Percentiles rank a stretch among this genome's conserved stretches.
Conservation (phyloP, 1,140 invertebrate species). For the Armadillidium nasatum region DNA sequence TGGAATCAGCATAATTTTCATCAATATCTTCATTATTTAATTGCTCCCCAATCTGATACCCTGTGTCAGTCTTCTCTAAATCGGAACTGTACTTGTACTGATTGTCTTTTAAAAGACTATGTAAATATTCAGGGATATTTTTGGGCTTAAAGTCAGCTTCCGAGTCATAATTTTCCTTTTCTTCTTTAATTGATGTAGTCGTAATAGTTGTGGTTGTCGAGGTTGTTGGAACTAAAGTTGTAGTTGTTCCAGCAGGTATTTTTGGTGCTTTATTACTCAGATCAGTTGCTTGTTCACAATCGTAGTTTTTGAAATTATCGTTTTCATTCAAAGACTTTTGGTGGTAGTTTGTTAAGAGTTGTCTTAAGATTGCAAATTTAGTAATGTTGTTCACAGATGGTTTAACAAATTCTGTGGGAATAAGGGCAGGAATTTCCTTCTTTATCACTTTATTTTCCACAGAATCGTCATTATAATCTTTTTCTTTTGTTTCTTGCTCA, state of each 20-base stretch:
- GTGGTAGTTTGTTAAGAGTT: not conserved
- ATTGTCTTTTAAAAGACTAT: not conserved
- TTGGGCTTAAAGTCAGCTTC: not conserved
- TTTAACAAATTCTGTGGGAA: not conserved
- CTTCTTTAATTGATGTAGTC: not conserved
- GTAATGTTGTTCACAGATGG: not conserved
- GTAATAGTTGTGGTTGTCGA: not conserved
- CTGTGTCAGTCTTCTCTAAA: no score
- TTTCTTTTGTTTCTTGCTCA: not conserved
- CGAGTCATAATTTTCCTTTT: not conserved
- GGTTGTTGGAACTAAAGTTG: not conserved
- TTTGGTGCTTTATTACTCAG: no score
- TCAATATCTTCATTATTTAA: no score
- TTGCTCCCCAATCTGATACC: no score
- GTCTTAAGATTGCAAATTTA: not conserved
- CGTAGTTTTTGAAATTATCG: not conserved
- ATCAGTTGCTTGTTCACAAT: not conserved
- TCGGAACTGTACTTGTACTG: no score
- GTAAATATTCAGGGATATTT: conserved; percentile 4
- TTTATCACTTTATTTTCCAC: not conserved
- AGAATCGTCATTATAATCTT: not conserved
- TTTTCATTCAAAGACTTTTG: not conserved
- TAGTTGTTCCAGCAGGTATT: not conserved
- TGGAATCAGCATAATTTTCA: no score
- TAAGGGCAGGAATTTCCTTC: not conserved